Evolutionary conservation across 2,888 invertebrate genomes (phyloP).

Genomic region (Eucriotettix oculatus): DNA sequence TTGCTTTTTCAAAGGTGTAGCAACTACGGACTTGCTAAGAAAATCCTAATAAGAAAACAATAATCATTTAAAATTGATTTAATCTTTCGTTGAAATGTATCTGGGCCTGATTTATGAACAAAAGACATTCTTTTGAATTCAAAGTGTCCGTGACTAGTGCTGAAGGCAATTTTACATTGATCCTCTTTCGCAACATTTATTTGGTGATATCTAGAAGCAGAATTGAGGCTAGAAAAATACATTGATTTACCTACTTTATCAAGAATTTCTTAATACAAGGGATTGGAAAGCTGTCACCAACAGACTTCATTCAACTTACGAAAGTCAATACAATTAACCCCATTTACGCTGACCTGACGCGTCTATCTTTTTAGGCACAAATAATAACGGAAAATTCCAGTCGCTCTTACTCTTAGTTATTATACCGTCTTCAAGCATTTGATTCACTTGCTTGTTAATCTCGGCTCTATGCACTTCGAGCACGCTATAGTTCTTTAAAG

Average conservation of each 20-base stretch:
- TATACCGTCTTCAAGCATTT: not conserved
- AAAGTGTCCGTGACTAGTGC: not conserved
- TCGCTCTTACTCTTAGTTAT: not conserved
- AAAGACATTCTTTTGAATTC: constrained; percentile 20
- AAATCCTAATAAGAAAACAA: too few relatives aligned
- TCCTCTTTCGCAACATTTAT: constrained; percentile 16
- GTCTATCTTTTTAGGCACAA: constrained; percentile 18
- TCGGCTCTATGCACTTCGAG: not conserved
- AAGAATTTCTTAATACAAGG: too few relatives aligned
- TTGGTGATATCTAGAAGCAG: constrained; percentile 20
- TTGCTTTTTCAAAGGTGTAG: too few relatives aligned
- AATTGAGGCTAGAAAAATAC: constrained; percentile 19
- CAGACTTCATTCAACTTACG: constrained; percentile 11
- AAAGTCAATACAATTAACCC: constrained; percentile 15
- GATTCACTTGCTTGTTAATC: not conserved
- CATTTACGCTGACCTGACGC: constrained; percentile 6
- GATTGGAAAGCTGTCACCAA: too few relatives aligned
- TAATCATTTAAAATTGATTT: constrained; percentile 16
- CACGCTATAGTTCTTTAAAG: not conserved
- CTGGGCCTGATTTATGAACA: constrained; percentile 18
- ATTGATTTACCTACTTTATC: constrained; percentile 15
- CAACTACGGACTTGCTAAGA: too few relatives aligned
- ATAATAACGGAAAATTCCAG: constrained; percentile 14
- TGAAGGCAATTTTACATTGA: constrained; percentile 18
- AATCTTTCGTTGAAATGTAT: constrained; percentile 21